Percentiles rank a stretch among this genome's conserved stretches.
Evolutionary conservation across 1,140 invertebrate species (phyloP).

Genomic region (Phymorhynchus buccinoides): DNA sequence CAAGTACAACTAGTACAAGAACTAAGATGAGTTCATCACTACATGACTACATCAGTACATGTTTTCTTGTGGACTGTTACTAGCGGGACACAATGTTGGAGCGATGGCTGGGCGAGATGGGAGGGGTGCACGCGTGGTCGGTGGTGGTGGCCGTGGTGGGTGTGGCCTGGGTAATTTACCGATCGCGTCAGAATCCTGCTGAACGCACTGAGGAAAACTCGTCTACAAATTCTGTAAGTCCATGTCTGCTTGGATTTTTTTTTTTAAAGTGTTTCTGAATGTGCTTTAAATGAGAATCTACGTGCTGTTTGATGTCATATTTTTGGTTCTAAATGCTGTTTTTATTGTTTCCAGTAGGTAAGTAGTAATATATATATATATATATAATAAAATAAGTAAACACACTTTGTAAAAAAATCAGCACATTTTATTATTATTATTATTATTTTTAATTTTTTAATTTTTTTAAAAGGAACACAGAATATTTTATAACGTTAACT

Average conservation of each 20-base stretch:
- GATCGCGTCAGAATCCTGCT: constrained; percentile 28
- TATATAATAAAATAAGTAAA: background rate
- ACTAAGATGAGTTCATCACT: background rate
- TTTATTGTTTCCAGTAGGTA: background rate
- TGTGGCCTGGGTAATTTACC: constrained; percentile 48
- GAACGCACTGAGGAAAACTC: background rate
- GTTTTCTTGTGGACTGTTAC: background rate
- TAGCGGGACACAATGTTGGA: constrained; percentile 50
- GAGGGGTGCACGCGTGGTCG: constrained; percentile 57
- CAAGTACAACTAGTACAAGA: background rate
- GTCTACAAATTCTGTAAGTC: background rate
- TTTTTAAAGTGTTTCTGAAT: background rate
- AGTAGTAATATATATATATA: background rate
- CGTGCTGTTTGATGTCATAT: background rate
- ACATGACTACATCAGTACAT: too few relatives aligned
- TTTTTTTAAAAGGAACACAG: too few relatives aligned
- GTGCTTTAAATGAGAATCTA: background rate
- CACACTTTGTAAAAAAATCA: background rate
- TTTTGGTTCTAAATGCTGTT: background rate
- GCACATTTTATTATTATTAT: background rate
- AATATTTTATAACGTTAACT: too few relatives aligned
- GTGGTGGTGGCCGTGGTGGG: constrained; percentile 48
- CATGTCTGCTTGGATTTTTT: background rate
- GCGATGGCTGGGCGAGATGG: constrained; percentile 43
- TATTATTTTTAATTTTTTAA: too few relatives aligned